phyloP scores from a whole-genome alignment of 2,888 invertebrate genomes.

The Strigamia transsilvanica region DNA sequence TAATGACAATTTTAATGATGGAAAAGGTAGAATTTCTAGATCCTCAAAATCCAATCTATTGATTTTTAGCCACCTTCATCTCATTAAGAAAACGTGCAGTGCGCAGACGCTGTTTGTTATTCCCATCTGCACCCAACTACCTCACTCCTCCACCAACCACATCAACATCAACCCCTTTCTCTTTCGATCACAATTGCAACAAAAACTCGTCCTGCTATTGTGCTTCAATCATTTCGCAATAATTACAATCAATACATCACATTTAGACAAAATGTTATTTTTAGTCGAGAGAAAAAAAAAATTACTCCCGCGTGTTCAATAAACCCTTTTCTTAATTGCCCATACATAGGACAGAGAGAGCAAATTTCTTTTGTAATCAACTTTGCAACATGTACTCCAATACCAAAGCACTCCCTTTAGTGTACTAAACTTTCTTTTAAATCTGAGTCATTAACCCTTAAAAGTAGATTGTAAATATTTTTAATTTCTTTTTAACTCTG shows the following conservation, averaged over 20 bases:
- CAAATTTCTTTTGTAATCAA: conserved; percentile 42
- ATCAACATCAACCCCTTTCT: conserved; percentile 35
- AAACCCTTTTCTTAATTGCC: conserved; percentile 41
- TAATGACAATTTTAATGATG: conserved; percentile 1
- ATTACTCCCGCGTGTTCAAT: conserved; percentile 7
- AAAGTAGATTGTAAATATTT: conserved; percentile 27
- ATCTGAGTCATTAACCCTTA: conserved; percentile 28
- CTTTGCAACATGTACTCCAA: conserved; percentile 31
- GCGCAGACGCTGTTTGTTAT: conserved; percentile 36
- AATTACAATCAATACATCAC: conserved; percentile 42
- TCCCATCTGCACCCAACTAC: conserved; percentile 26
- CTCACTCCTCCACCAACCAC: conserved; percentile 12
- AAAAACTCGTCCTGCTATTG: conserved; percentile 18
- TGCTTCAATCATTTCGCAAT: conserved; percentile 36
- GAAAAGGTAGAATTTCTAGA: conserved; percentile 6
- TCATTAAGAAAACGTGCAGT: conserved; percentile 35
- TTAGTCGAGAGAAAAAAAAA: neutral
- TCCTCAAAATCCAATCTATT: conserved; percentile 26
- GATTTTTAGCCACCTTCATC: conserved; percentile 44
- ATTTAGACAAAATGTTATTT: conserved; percentile 32
- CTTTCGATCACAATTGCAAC: conserved; percentile 23
- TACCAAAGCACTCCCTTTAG: conserved; percentile 36
- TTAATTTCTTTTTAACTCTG: neutral
- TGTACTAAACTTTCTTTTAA: conserved; percentile 32
- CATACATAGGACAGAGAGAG: conserved; percentile 7